Evolutionary conservation across 2,797 vertebrate species (phyloP), one percentile per base, ranked within the genome.

Genomic region (Sebastolobus alascanus): DNA sequence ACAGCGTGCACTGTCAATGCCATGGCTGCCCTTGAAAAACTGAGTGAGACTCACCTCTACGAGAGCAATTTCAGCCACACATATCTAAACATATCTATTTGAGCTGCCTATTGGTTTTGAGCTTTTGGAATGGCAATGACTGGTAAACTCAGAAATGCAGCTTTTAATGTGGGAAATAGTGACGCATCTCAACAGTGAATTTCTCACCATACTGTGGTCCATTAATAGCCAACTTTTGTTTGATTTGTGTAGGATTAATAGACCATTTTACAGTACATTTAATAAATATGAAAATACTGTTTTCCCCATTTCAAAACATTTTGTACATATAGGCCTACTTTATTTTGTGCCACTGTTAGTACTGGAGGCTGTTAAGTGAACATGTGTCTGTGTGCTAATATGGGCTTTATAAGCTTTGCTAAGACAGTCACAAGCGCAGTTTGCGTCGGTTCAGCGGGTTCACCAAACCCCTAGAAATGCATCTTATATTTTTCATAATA

Each of bases 11-110:
- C 2, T 52, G 43, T 68, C 79, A 69, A 38, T 75, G 78, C 67
- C 78, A 76, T 46, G 13, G 25, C 56, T 73, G 83, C 33, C 84
- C 84, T 86, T 87, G 82, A 84, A 80, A 86, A 54, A 40, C 68
- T 52, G 65, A 63, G 55, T 55, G 59, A 31, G 52, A 4, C 33
- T 86, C 79, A 70, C 72, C 74, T 83, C 75, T 58, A 72, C 0
- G 2, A 50, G 40, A 27, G 78, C 46, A 69, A 68, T 72, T 83
- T 74, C 72, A 56, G 40, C 22, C 60, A 27, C 38, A 13, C 25
- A 67, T 63, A 22, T 13, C 18, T 70, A 25, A 25, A 25, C 25
- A 25, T 25, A 40, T 73, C 0, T 55, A 16, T 65, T 79, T 82
- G 38, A 16, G 22, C 25, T 13, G 20, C 18, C 16, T 3, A 52